These are phyloP conservation scores for Thysanoteuthis rhombus DNA, from an alignment of 2,888 invertebrate species.

Conservation along the genomic window DNA sequence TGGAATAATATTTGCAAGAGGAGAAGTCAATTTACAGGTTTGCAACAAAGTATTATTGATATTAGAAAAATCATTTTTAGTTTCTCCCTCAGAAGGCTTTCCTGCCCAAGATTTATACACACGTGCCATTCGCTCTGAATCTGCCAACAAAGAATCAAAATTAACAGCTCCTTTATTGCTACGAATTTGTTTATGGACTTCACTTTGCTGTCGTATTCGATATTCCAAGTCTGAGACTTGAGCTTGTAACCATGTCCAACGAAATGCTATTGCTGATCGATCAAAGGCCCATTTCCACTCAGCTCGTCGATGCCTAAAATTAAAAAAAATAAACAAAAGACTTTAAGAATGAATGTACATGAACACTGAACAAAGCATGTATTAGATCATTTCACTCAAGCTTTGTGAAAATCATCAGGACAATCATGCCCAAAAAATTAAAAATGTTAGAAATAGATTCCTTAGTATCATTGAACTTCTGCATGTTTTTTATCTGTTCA, in stretches of 20 bases:
- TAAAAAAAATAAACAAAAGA: constrained; percentile 27
- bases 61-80: constrained; percentile 54
- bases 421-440: neutral
- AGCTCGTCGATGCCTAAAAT: constrained; percentile 69
- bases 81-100: constrained; percentile 34
- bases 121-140: constrained; percentile 43
- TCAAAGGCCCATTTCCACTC: constrained; percentile 74
- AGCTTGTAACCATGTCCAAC: constrained; percentile 93
- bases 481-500: neutral
- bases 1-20: constrained; percentile 57
- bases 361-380: neutral
- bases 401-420: too few species aligned
- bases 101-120: constrained; percentile 37
- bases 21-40: constrained; percentile 58
- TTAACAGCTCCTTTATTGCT: constrained; percentile 74
- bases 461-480: neutral
- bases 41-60: constrained; percentile 63
- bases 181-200: constrained; percentile 75
- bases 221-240: constrained; percentile 92
- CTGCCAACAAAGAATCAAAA: constrained; percentile 59
- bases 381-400: neutral
- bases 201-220: constrained; percentile 86
- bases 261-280: constrained; percentile 82
- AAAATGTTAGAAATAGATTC: neutral
- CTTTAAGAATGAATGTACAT: neutral